Evolutionary conservation across 2,797 vertebrate genomes (phyloP), one percentile per base, ranked within the genome.

Genomic region (Paratrypauchen microcephalus): DNA sequence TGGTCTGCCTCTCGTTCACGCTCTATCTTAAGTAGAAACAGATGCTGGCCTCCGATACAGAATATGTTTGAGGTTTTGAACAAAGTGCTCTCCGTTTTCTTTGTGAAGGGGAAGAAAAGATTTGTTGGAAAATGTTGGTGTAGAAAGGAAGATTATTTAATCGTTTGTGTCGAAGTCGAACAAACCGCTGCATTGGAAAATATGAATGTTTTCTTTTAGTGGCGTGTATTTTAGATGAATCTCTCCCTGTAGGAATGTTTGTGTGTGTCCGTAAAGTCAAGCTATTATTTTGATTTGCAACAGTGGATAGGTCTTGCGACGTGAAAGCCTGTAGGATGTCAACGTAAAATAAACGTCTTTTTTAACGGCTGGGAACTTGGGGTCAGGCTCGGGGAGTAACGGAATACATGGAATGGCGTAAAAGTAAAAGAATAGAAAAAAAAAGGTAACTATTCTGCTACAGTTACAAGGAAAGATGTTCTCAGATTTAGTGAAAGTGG

Each of bases 21-120:
- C 28, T 30, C 5, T 58, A 11, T 60, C 56, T 58, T 28, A 60
- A 60, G 58, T 32, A 19, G 58, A 36, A 60, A 60, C 58, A 60
- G 58, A 32, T 36, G 28, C 58, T 36, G 28, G 18, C 18, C n/a
- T 13, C 11, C 36, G 28, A 60, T 36, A n/a, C 58, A 36, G 18
- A 4, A 60, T 36, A 19, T 60, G 28, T 60, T 60, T 60, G 58
- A 32, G 58, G 58, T 36, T 36, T 36, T 60, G 30, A n/a, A 60
- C 58, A 36, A 60, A 60, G 58, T 60, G 19, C 36, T 32, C 58
- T 36, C 6, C 28, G n/a, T 60, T 60, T 36, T 36, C 30, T 60
- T 36, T 32, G 28, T 36, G 26, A n/a, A 60, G 28, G 58, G n/a
- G 19, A 36, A n/a, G 28, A 36, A 36, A 60, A 19, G 28, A 19